These are phyloP conservation scores for Stichopus horrens DNA, from an alignment of 53 echinoderm and acorn worm genomes.

Conservation along the genomic window DNA sequence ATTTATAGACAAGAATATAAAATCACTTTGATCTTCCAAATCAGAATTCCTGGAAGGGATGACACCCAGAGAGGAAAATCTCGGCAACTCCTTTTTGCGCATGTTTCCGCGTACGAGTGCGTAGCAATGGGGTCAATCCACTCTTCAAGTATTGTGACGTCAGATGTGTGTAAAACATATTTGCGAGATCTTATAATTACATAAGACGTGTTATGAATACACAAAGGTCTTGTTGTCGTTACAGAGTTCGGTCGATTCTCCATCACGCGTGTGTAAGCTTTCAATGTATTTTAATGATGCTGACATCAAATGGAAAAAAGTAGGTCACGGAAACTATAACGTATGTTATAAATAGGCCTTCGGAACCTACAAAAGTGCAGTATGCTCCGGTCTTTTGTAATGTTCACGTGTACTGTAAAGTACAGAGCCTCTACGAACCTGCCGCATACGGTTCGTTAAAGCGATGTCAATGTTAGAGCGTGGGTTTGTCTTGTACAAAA, in stretches of 20 bases:
- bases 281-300: background rate
- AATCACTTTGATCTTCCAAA: conserved; percentile 25
- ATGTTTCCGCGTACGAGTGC: background rate
- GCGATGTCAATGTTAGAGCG: too few relatives aligned
- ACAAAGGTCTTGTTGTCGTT: background rate
- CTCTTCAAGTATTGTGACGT: background rate
- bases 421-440: too few relatives aligned
- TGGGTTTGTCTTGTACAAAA: too few relatives aligned
- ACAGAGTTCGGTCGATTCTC: background rate
- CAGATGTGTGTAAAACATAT: background rate
- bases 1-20: background rate
- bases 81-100: background rate
- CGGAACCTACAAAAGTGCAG: too few relatives aligned
- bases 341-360: too few relatives aligned
- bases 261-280: background rate
- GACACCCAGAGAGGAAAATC: background rate
- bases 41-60: conserved; percentile 20
- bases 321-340: too few relatives aligned
- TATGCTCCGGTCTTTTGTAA: too few relatives aligned
- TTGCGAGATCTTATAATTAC: background rate
- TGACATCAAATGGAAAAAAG: too few relatives aligned
- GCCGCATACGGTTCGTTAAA: too few relatives aligned
- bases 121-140: conserved; percentile 6
- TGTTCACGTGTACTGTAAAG: too few relatives aligned
- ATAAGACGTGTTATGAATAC: background rate